Evolutionary conservation across 1,140 invertebrate genomes (phyloP), one percentile per base, ranked within the genome.

Genomic region (Planococcus citri): DNA sequence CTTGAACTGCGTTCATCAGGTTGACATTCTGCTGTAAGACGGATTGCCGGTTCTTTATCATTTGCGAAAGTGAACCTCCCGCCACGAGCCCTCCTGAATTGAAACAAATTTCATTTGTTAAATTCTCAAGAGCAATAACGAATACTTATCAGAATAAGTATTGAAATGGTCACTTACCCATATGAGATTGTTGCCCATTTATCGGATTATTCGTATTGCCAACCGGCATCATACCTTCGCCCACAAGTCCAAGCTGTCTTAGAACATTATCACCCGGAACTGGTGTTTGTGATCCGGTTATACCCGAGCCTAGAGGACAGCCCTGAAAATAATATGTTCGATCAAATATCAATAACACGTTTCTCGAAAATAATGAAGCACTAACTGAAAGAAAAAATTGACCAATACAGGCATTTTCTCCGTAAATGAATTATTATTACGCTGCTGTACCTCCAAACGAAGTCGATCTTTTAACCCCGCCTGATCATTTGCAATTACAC

Each of bases 401-500:
- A n/a, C n/a, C n/a, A 3, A 51, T 9, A 51, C 41, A 2, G 4
- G 41, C 17, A 51, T 17, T 68, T 38, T 64, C 8, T 12, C 20
- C 17, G 68, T 68, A 20, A 67, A 61, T 17, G 69, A 33, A 3
- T 38, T 69, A 74, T 41, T 80, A 73, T 90, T 89, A 75, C 91
- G 88, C 74, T 89, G 86, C 73, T 91, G 89, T 73, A 94, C 91
- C 20, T 91, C 86, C 77, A 87, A 88, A 3, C 88, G 82, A 70
- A 94, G 83, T 29, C 88, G 81, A 75, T 90, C 88, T 20, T 93
- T 88, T 76, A 94, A 92, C 24, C 83, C 86, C 1, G 84, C 84
- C 79, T 97, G 95, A 78, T 97, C 94, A 76, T 94, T 95, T 1
- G 94, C 94, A 76, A 98, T 95, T 74, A 97, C 94, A 3, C 94